Evolutionary conservation across 1,140 invertebrate genomes (phyloP), one percentile per base, ranked within the genome.

Genomic region (Psilanteris sp.): DNA sequence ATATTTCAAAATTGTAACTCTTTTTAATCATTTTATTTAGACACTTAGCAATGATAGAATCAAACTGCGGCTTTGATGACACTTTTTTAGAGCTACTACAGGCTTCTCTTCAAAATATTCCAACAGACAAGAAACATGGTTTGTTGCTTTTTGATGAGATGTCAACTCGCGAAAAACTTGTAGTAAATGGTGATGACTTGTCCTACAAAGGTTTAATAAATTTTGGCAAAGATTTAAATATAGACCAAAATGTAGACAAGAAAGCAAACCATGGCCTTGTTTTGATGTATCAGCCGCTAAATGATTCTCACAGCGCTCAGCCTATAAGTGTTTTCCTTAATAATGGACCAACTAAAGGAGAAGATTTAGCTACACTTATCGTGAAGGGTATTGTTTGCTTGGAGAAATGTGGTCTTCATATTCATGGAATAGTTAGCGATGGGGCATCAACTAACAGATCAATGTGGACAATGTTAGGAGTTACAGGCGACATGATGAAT

Each of bases 21-120:
- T n/a, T n/a, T n/a, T n/a, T n/a, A n/a, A n/a, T n/a, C n/a, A n/a
- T n/a, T n/a, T n/a, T n/a, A n/a, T 37, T 37, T 8, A 37, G 34
- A 37, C 18, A 37, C 34, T 37, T 37, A 37, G 15, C 34, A 2
- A 37, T 37, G 34, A n/a, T 37, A 4, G 1, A 7, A 8, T 37
- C 34, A 7, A n/a, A 18, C 34, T 37, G 34, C 9, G 34, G 34
- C 14, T 37, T 37, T 37, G 34, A 37, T 37, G 34, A 37, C 15
- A 37, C 14, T 15, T 37, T 16, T 37, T 37, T 37, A 37, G 4
- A 37, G 34, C 34, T 37, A 7, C 14, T 37, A 7, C n/a, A n/a
- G n/a, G n/a, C n/a, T n/a, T n/a, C n/a, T n/a, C n/a, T n/a, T n/a
- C n/a, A 37, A 37, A 37, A 4, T 16, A 37, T 37, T 15, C 34